A percentile compares a stretch with the other conserved stretches of the same genome.
Conservation (phyloP, 92 coral and sea anemone genomes). For the Meandrina meandrites region DNA sequence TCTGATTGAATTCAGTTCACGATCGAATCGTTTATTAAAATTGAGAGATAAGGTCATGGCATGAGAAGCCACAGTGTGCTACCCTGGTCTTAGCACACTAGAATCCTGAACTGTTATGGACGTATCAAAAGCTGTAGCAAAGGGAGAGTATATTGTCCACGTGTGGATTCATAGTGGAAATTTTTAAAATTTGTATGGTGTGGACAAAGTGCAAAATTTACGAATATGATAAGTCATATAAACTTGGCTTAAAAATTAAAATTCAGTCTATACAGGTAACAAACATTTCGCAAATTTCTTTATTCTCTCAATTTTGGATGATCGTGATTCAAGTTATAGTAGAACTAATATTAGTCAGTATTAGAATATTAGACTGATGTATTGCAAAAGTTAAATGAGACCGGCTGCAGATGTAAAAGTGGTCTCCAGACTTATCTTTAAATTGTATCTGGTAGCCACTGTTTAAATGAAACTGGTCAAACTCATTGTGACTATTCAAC, state of each 20-base stretch:
- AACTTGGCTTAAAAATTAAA: not conserved
- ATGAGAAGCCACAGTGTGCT: not conserved
- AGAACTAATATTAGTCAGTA: not conserved
- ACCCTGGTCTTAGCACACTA: not conserved
- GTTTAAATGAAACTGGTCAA: too few relatives aligned
- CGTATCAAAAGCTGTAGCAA: not conserved
- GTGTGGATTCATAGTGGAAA: too few relatives aligned
- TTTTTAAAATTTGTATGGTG: not conserved
- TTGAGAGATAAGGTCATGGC: not conserved
- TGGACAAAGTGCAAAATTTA: not conserved
- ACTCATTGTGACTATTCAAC: too few relatives aligned
- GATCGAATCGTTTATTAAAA: not conserved
- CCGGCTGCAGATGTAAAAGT: too few relatives aligned
- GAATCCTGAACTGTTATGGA: not conserved
- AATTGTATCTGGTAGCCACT: too few relatives aligned
- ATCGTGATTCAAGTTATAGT: not conserved
- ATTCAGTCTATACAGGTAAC: not conserved
- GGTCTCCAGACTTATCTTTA: too few relatives aligned
- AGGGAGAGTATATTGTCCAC: not conserved
- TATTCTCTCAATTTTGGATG: not conserved
- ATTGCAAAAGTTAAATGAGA: not conserved
- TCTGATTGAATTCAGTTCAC: not conserved
- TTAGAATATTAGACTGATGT: not conserved
- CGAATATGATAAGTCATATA: not conserved
- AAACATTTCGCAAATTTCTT: not conserved